Base-by-base conservation (phyloP, 2,888 invertebrate species). In the Microctonus aethiopoides region DNA sequence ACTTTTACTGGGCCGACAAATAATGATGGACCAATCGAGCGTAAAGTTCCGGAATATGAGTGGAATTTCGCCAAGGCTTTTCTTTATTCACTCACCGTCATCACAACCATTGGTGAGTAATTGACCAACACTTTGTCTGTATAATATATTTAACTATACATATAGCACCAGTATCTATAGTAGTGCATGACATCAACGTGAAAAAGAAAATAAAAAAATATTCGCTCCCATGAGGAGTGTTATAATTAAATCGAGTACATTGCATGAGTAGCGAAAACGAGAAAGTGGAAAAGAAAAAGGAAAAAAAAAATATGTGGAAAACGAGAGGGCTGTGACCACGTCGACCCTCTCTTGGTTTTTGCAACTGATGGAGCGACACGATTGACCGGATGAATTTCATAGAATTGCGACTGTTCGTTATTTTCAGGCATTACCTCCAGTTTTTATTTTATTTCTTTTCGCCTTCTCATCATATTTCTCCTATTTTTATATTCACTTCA, bases 41-140 rank as follows among this genome's bases (percentile, higher is more conserved):
- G 81, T 52, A 82, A 81, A 60, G 73, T 79, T 29, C 80, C 80
- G 24, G 92, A 92, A 78, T 91, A 92, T 85, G 94, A 95, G 86
- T 95, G 95, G 95, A 95, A 93, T 86, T 92, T 95, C 86, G 94
- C 95, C 67, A 92, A 93, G 81, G 95, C 97, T 67, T 97, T 98
- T 88, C 92, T 98, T 80, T 98, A 97, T 88, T 97, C 97, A 24
- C 90, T 98, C 78, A 97, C 97, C 41, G 96, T 98, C 76, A 90
- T 98, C 80, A 97, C 97, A 62, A 97, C 95, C 72, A 94, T 95
- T 85, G 95, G 95, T 95, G 87, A 92, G 93, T 89, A 74, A 57
- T 59, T 54, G 39, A 57, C 57, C 26, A 59, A 24, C 65, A 68
- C 26, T n/a, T n/a, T n/a, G n/a, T n/a, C n/a, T n/a, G n/a, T n/a